Evolutionary conservation across 2,888 invertebrate genomes (phyloP), one percentile per base, ranked within the genome.

Genomic region (Leistus spinibarbis): DNA sequence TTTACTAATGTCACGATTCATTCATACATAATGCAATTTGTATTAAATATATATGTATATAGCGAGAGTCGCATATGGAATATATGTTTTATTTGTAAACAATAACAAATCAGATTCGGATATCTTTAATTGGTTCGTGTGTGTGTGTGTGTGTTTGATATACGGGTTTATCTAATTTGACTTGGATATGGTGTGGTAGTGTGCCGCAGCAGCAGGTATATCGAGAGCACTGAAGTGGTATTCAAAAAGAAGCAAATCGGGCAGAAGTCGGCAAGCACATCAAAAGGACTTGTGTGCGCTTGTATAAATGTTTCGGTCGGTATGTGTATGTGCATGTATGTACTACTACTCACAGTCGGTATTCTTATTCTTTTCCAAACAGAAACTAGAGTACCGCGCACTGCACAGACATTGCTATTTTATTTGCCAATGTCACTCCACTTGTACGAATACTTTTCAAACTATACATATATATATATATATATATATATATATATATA

Each of bases 151-250:
- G 13, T 53, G 17, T 40, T 22, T 22, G 60, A 60, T 60, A 60
- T 20, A 60, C 10, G 19, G 40, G 16, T 24, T 17, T 27, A 66
- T 66, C 53, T 66, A 66, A 66, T 66, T 66, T 66, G 66, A 66
- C 66, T 66, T 66, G 66, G 27, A 53, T 66, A 66, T 66, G 9
- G 66, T n/a, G n/a, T n/a, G n/a, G n/a, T n/a, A n/a, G 17, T 40
- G 2, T 53, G 5, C n/a, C 7, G 40, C 3, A 4, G 3, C 24
- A 4, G 24, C 24, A 40, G 10, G 13, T 40, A 40, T 54, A 66
- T 20, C 1, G 54, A 10, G 9, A 40, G 40, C 22, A 10, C n/a
- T 9, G n/a, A n/a, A 23, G 17, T 53, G 66, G 53, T 66, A 54
- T 66, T 66, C 53, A 54, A 66, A 66, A 66, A 53, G 17, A 17